Evolutionary conservation across 2,797 vertebrate genomes (phyloP).

Genomic region (Percopsis omiscomaycus): DNA sequence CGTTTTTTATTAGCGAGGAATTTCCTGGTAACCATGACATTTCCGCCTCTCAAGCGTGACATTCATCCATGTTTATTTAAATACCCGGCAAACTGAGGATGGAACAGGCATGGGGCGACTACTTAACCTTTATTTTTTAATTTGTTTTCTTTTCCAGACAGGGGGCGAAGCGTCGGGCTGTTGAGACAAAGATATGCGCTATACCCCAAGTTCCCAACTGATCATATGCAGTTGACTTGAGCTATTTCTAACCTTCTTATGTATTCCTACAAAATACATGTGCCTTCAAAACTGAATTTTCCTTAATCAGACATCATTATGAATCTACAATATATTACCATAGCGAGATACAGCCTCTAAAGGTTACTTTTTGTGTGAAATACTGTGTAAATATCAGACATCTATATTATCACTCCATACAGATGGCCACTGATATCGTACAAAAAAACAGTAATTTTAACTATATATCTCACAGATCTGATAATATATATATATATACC

Average conservation of each 20-base stretch:
- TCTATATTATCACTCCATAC: background rate
- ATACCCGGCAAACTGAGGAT: background rate
- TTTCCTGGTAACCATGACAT: constrained; percentile 19
- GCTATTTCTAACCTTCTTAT: constrained; percentile 1
- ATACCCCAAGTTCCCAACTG: background rate
- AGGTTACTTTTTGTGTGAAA: background rate
- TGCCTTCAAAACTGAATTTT: background rate
- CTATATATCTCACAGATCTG: background rate
- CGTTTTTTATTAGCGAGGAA: background rate
- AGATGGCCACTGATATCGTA: background rate
- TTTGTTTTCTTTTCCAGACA: constrained; percentile 11
- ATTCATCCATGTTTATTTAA: constrained; percentile 34
- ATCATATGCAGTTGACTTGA: background rate
- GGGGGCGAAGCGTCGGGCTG: background rate
- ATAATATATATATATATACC: background rate
- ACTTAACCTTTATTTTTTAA: constrained; percentile 27
- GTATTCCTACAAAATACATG: background rate
- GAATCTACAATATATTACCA: background rate
- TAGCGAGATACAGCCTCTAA: background rate
- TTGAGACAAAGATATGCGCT: background rate
- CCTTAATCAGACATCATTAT: background rate
- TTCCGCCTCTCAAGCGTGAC: constrained; percentile 15
- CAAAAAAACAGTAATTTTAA: background rate
- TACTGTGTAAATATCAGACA: background rate
- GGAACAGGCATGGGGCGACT: constrained; percentile 4